Percentiles rank a stretch among this genome's conserved stretches.
Evolutionary conservation across 1,140 invertebrate species (phyloP).

Genomic region (Tetragonula clypearis): DNA sequence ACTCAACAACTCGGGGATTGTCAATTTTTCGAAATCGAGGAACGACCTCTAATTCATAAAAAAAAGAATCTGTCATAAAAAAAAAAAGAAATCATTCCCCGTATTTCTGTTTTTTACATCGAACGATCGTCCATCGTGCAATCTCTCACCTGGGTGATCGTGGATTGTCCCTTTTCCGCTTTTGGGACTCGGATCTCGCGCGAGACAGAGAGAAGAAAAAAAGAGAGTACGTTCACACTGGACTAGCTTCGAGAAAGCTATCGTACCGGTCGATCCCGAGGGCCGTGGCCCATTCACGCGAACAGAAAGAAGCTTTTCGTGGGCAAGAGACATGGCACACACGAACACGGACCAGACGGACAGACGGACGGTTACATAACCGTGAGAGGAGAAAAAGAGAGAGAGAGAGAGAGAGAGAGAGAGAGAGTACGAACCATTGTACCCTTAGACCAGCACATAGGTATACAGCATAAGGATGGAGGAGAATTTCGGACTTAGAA

Average conservation of each 20-base stretch:
- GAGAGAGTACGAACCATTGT: constrained; percentile 21
- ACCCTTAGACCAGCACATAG: background rate
- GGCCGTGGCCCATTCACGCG: constrained; percentile 45
- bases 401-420: too few species aligned
- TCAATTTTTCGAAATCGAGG: too few species aligned
- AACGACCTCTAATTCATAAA: too few species aligned
- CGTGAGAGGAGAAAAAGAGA: background rate
- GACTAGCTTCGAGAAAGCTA: constrained; percentile 58
- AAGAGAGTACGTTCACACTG: constrained; percentile 47
- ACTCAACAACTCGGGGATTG: too few species aligned
- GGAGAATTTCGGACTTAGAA: constrained; percentile 74
- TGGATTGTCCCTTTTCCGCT: constrained; percentile 21
- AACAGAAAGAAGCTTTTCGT: constrained; percentile 55
- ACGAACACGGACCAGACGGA: constrained; percentile 36
- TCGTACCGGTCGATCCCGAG: constrained; percentile 57
- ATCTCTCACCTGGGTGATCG: background rate
- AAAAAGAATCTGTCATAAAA: too few species aligned
- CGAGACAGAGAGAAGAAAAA: background rate
- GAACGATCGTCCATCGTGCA: background rate
- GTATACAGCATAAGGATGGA: constrained; percentile 37
- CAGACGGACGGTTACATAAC: constrained; percentile 66
- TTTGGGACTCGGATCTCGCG: background rate
- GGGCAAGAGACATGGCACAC: constrained; percentile 25
- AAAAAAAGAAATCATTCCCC: too few species aligned
- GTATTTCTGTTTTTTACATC: background rate